Evolutionary conservation across 2,888 invertebrate species (phyloP).

Genomic region (Orthonevra nobilis): DNA sequence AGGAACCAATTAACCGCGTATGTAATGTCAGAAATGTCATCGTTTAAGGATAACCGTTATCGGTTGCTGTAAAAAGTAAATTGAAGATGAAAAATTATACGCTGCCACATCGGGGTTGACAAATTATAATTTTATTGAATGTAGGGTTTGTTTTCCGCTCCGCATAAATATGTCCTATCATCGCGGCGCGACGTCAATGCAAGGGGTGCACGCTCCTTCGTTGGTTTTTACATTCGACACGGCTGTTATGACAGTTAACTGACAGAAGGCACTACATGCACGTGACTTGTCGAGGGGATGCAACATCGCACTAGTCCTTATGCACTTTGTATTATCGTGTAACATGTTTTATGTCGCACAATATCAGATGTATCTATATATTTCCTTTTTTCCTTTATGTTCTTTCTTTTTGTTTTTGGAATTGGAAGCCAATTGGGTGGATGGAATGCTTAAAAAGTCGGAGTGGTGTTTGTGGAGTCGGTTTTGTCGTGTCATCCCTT

Average conservation of each 20-base stretch:
- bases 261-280: constrained; percentile 59
- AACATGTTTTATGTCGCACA: constrained; percentile 52
- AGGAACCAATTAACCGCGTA: constrained; percentile 66
- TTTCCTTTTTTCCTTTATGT: no score
- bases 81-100: constrained; percentile 20
- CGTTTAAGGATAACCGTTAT: constrained; percentile 66
- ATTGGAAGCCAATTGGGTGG: constrained; percentile 40
- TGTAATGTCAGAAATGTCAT: constrained; percentile 64
- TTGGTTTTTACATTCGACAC: constrained; percentile 52
- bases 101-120: constrained; percentile 61
- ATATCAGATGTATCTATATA: constrained; percentile 41
- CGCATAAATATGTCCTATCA: constrained; percentile 56
- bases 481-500: constrained; percentile 52
- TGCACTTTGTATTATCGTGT: constrained; percentile 39
- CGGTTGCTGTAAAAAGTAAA: constrained; percentile 39
- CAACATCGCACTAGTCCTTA: constrained; percentile 9
- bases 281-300: constrained; percentile 49
- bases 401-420: constrained; percentile 14
- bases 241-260: constrained; percentile 64
- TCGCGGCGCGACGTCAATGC: constrained; percentile 17
- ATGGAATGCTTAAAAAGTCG: constrained; percentile 34
- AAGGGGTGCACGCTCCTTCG: constrained; percentile 29
- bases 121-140: constrained; percentile 64
- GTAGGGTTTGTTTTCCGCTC: constrained; percentile 57
- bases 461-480: neutral